Conservation (phyloP, 2,888 invertebrate species). For the Lacanobia oleracea region DNA sequence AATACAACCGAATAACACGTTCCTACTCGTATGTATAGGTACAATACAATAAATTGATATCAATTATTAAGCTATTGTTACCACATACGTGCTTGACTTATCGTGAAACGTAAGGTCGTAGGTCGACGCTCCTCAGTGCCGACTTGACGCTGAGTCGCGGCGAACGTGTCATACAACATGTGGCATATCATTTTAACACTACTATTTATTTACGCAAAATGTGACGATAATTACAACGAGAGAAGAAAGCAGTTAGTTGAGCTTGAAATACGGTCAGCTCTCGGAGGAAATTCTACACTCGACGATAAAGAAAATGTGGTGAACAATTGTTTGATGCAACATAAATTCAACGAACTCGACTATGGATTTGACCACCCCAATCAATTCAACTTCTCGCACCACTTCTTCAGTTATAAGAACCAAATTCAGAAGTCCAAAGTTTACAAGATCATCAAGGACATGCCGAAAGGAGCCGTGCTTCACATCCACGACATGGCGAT, state of each 20-base stretch:
- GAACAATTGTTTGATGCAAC: conserved; percentile 91
- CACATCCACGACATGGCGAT: conserved; percentile 93
- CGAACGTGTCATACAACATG: conserved; percentile 36
- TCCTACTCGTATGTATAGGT: neutral
- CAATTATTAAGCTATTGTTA: conserved; percentile 33
- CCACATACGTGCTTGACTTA: conserved; percentile 16
- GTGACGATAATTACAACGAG: conserved; percentile 69
- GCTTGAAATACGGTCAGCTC: conserved; percentile 82
- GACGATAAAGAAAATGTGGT: conserved; percentile 86
- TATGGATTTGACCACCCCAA: conserved; percentile 89
- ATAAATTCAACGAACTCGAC: conserved; percentile 89
- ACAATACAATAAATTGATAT: conserved; percentile 31
- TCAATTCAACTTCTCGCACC: conserved; percentile 92
- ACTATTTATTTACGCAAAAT: conserved; percentile 55
- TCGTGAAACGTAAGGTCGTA: conserved; percentile 39
- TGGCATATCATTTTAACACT: conserved; percentile 37
- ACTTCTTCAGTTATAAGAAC: conserved; percentile 91
- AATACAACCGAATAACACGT: conserved; percentile 26
- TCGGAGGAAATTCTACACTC: conserved; percentile 90
- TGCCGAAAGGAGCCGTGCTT: conserved; percentile 94
- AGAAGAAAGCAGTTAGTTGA: conserved; percentile 84
- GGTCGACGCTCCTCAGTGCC: conserved; percentile 48
- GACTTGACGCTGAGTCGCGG: conserved; percentile 3
- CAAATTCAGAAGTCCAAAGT: conserved; percentile 91
- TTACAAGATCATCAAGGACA: conserved; percentile 91